Base-by-base conservation (phyloP, 2,888 invertebrate species). In the Patella caerulea region DNA sequence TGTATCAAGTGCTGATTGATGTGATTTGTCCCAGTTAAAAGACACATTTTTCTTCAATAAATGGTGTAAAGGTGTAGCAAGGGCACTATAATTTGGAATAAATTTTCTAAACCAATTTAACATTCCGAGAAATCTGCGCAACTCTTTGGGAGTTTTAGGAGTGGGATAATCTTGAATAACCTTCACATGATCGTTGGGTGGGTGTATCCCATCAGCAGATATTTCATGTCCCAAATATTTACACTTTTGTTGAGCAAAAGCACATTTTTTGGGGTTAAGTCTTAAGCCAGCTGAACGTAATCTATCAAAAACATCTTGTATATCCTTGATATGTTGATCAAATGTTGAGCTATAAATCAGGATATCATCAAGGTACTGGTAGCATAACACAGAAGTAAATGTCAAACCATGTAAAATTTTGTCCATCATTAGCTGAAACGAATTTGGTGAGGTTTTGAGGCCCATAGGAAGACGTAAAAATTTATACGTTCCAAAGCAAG, bases 281-380 rank as follows among this genome's bases (percentile, higher is more conserved):
- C 73, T 79, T 54, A 79, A 75, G 17, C 79, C 77, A 24, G 81
- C 74, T 15, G 19, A 5, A 11, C 19, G 24, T 24, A 81, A 71
- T 29, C 79, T 19, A 53, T 45, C 59, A 15, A 79, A 77, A 45
- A 81, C 79, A 15, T 77, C 17, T 52, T n/a, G n/a, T n/a, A n/a
- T n/a, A n/a, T n/a, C n/a, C n/a, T n/a, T n/a, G n/a, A n/a, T 17
- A 73, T 81, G 81, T 24, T 77, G 19, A 2, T 71, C 55, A 79
- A 79, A 78, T 17, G 71, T 75, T 54, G 53, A 55, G 17, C 75
- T 79, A 55, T 53, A 75, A 72, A 81, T 78, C 7, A 81, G 54
- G n/a, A 81, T 75, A 74, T 82, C 82, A 75, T 83, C 81, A 45
- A 81, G n/a, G n/a, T n/a, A n/a, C n/a, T n/a, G 65, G 73, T 83